A percentile compares a stretch with the other conserved stretches of the same genome.
phyloP scores from a whole-genome alignment of 2,888 invertebrate species.

The Hemithea aestivaria region DNA sequence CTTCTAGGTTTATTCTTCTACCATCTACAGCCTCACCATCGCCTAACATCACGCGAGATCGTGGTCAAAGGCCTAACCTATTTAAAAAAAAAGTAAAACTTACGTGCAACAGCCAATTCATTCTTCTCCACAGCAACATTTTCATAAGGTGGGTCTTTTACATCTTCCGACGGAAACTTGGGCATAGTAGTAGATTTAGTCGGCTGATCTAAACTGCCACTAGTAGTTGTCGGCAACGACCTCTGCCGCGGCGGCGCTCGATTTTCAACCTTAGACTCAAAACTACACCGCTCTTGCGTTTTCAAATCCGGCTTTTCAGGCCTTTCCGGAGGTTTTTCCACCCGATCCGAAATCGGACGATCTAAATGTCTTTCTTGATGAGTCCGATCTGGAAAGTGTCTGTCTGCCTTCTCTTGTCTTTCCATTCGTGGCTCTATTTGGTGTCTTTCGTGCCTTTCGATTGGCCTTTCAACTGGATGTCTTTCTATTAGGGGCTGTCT shows the following conservation, averaged over 20 bases:
- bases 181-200: conserved; percentile 80
- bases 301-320: conserved; percentile 37
- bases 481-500: conserved; percentile 21
- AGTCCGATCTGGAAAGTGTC: conserved; percentile 17
- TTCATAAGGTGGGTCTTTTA: conserved; percentile 65
- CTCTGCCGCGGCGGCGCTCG: conserved; percentile 65
- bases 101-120: conserved; percentile 59
- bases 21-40: too few relatives aligned
- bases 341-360: conserved; percentile 15
- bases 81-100: conserved; percentile 28
- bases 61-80: neutral
- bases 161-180: conserved; percentile 72
- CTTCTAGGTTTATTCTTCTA: too few relatives aligned
- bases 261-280: conserved; percentile 44
- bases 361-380: conserved; percentile 27
- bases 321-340: conserved; percentile 51
- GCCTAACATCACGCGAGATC: too few relatives aligned
- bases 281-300: conserved; percentile 35
- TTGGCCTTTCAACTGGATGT: conserved; percentile 5
- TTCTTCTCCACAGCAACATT: conserved; percentile 63
- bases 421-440: conserved; percentile 7
- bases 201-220: conserved; percentile 58
- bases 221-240: conserved; percentile 60
- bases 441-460: conserved; percentile 14
- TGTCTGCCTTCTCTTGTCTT: conserved; percentile 22